Evolutionary conservation across 2,113 vertebrate species (phyloP), one percentile per base, ranked within the genome.

Genomic region (Neoarius graeffei): DNA sequence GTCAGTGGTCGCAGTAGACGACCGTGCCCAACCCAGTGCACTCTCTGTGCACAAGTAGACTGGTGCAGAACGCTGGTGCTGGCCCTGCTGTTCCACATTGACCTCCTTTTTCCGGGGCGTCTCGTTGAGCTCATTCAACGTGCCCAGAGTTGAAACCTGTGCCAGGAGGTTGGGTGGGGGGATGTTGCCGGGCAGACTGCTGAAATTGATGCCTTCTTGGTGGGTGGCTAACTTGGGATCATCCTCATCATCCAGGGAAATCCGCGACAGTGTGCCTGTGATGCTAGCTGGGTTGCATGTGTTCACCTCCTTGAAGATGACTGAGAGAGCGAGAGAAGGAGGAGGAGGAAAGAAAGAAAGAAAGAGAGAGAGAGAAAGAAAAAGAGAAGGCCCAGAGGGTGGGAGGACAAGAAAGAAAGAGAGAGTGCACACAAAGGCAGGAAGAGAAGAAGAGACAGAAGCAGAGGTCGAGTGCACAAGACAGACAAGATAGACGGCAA

Each of bases 281-380:
- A 99, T 99, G 95, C 98, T 99, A 86, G 98, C 96, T 0, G 98
- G 97, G 92, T 99, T 99, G 92, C 98, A 99, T 56, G 98, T 97
- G 94, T 97, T 99, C 91, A 99, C 97, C 93, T 99, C 98, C 93
- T 99, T 99, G 94, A 99, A 99, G 82, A 99, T 97, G 93, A 99
- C 98, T 99, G 92, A 81, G 42, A 82, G 52, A 87, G 82, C 84
- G 85, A 92, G 60, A 59, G 50, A 30, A 91, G 86, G 82, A 81
- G 42, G 69, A 66, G 14, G 14, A 57, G 27, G 13, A 48, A 81
- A 62, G 67, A 83, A 14, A 42, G 42, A 42, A 4, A 42, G 42
- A 42, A 50, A 42, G 14, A 56, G 5, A 56, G 5, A 76, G 76
- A 85, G 69, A 84, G n/a, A 82, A 50, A 83, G 77, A 76, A 20